Evolutionary conservation across 2,113 vertebrate species (phyloP), one percentile per base, ranked within the genome.

Genomic region (Pagrus major): DNA sequence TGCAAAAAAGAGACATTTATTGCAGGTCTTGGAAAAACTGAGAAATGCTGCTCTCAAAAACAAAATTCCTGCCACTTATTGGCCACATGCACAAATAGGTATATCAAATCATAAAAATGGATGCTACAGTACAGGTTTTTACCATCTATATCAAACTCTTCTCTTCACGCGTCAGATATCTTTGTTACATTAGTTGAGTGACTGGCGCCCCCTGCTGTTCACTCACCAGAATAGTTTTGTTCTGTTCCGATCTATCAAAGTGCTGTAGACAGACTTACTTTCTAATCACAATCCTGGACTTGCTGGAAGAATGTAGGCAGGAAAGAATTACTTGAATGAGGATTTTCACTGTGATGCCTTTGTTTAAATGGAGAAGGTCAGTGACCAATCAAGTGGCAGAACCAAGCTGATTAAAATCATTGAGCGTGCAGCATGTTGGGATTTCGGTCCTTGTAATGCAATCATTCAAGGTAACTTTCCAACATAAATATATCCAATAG

Each of bases 201-300:
- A 5, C 25, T 67, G 31, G 27, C 47, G 71, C 89, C 87, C 74
- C 51, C 90, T 89, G 47, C 68, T 86, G 90, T 47, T 72, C 16
- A 35, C 2, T 55, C 20, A 0, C 15, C 1, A 10, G 10, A 85
- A 60, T 9, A 46, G 55, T 33, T 21, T 21, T 0, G 2, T 3
- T 71, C 2, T n/a, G 18, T 0, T 41, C 29, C 35, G 23, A 55
- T 10, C 9, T n/a, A n/a, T 25, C 16, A n/a, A 58, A 58, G 25
- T 37, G 51, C 39, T 47, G 2, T 16, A 15, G 23, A 15, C 1
- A 10, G 6, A 51, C 8, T 23, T 16, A 52, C 11, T 41, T 49
- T 5, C 21, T 18, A 15, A 41, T 49, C 33, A 67, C 7, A 49
- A 60, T n/a, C 20, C 12, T 58, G 20, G 6, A 41, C 25, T 67